A percentile compares a stretch with the other conserved stretches of the same genome.
Conservation (phyloP, 1,140 invertebrate species). For the Drosophila equinoxialis region DNA sequence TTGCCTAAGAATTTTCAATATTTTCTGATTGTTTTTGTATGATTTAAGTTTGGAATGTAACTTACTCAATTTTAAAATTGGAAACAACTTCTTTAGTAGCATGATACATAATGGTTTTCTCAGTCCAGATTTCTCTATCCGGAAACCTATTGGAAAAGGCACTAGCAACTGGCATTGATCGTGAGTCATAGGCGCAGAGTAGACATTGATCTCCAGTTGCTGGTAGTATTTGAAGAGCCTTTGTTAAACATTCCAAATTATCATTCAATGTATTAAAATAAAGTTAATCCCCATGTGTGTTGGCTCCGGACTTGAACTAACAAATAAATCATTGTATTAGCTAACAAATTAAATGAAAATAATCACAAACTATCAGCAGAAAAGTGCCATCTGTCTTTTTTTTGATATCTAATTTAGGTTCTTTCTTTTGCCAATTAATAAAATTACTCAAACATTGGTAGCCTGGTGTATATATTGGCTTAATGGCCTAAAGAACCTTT, state of each 20-base stretch:
- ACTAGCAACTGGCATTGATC: constrained; percentile 36
- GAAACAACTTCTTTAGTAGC: constrained; percentile 43
- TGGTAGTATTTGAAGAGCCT: constrained; percentile 14
- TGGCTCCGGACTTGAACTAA: too few relatives aligned
- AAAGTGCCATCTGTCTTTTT: constrained; percentile 56
- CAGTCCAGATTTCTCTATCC: neutral
- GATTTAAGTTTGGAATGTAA: neutral
- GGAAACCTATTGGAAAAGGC: constrained; percentile 25
- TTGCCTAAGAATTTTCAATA: too few relatives aligned
- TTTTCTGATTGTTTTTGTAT: too few relatives aligned
- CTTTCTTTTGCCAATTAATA: constrained; percentile 54
- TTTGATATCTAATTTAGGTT: constrained; percentile 38
- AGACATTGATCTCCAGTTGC: neutral
- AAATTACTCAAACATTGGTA: constrained; percentile 53
- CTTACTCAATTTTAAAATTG: constrained; percentile 50
- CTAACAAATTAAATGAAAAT: too few relatives aligned
- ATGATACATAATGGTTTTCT: constrained; percentile 40
- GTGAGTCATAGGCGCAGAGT: constrained; percentile 34
- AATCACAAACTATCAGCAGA: constrained; percentile 45
- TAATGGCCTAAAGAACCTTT: constrained; percentile 44
- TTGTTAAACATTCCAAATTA: neutral
- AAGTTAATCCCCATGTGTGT: too few relatives aligned
- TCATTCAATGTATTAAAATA: constrained; percentile 46
- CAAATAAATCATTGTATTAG: too few relatives aligned
- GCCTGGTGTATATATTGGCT: constrained; percentile 33